Conservation (phyloP, 1,140 invertebrate species). For the Heliconius himera region DNA sequence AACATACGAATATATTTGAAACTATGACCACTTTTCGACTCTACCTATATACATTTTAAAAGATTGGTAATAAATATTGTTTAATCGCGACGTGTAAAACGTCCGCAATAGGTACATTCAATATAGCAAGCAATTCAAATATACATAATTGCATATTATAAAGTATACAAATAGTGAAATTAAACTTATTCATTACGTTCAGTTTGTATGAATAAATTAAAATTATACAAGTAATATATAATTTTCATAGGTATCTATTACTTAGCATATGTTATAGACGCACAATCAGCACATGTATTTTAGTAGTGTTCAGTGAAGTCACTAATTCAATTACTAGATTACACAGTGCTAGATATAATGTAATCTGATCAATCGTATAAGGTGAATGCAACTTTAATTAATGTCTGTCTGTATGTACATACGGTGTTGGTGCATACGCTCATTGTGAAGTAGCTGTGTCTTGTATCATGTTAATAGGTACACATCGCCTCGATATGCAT, state of each 20-base stretch:
- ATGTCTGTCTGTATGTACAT: neutral
- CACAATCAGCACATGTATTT: neutral
- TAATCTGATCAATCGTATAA: neutral
- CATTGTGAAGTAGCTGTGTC: slow-evolving; percentile 18
- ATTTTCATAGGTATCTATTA: neutral
- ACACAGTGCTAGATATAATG: neutral
- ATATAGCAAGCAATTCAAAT: neutral
- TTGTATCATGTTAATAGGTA: slow-evolving; percentile 32
- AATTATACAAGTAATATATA: neutral
- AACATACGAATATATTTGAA: neutral
- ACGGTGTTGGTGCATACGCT: slow-evolving; percentile 18
- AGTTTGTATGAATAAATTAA: neutral
- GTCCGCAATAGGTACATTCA: neutral
- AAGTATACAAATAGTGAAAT: neutral
- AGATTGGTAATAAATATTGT: no score
- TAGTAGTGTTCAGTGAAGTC: neutral
- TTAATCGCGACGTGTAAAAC: neutral
- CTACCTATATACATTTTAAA: no score
- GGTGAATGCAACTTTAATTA: slow-evolving; percentile 18
- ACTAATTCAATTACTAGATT: slow-evolving; percentile 6
- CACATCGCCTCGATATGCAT: slow-evolving; percentile 11
- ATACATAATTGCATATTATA: neutral
- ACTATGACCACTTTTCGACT: no score
- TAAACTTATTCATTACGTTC: neutral
- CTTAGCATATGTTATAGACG: neutral